phyloP scores from a whole-genome alignment of 2,888 invertebrate genomes.

The Acleris sparsana region DNA sequence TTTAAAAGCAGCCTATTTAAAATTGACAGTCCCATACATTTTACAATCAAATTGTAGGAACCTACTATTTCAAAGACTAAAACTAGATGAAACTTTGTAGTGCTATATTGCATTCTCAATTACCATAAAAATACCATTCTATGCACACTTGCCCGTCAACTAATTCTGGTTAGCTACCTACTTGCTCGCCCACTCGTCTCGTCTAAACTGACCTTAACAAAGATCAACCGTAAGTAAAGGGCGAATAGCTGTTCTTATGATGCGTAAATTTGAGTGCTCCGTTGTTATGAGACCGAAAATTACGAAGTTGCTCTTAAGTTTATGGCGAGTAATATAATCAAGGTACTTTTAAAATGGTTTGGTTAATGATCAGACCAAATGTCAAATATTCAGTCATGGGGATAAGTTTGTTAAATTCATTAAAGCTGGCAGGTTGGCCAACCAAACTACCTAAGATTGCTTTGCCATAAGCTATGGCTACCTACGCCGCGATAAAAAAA shows the following conservation, averaged over 20 bases:
- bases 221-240: constrained; percentile 44
- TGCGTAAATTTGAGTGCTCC: constrained; percentile 52
- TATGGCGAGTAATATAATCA: constrained; percentile 37
- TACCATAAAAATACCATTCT: no score
- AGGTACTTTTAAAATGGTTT: not conserved
- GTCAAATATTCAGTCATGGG: no score
- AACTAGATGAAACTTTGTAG: not conserved
- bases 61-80: no score
- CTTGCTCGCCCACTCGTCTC: not conserved
- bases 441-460: no score
- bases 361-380: no score
- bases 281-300: constrained; percentile 44
- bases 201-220: constrained; percentile 17
- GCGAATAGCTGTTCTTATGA: constrained; percentile 48
- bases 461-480: no score
- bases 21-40: no score
- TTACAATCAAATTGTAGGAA: no score
- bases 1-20: no score
- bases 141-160: not conserved
- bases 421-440: no score
- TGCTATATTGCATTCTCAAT: not conserved
- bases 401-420: no score
- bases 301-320: constrained; percentile 45
- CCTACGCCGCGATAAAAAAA: no score
- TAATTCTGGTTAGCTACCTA: not conserved